A percentile compares a stretch with the other conserved stretches of the same genome.
phyloP scores from a whole-genome alignment of 30 jellyfish, hydroid and myxozoan species.

The Clytia hemisphaerica region DNA sequence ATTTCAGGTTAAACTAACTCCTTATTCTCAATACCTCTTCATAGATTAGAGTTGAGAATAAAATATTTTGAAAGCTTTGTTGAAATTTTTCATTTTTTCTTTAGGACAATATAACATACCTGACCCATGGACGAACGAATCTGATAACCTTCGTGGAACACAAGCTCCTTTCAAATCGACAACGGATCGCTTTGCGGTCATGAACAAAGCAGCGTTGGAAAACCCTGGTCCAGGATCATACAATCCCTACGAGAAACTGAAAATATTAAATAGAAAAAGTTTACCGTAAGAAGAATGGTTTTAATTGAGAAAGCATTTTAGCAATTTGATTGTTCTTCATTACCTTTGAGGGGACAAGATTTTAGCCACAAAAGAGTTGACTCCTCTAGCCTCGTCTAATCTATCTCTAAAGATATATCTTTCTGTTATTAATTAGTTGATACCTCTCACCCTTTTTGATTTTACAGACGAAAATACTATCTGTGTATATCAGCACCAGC shows the following conservation, averaged over 20 bases:
- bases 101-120: constrained; percentile 58
- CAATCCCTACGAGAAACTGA: constrained; percentile 61
- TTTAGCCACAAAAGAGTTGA: no score
- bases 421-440: neutral
- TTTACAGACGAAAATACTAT: constrained; percentile 72
- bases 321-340: no score
- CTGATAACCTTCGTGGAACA: constrained; percentile 54
- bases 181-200: constrained; percentile 22
- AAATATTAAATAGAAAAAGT: no score
- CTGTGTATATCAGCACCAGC: constrained; percentile 89
- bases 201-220: constrained; percentile 2
- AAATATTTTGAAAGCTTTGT: neutral
- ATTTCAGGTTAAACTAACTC: no score
- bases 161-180: constrained; percentile 83
- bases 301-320: no score
- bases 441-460: neutral
- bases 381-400: no score
- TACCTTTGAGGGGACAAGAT: no score
- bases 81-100: neutral
- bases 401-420: neutral
- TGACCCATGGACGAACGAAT: constrained; percentile 20
- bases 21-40: neutral
- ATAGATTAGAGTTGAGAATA: no score
- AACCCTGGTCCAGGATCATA: constrained; percentile 94
- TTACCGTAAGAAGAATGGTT: constrained; percentile 80